These are phyloP conservation scores for Drepana arcuata DNA, from an alignment of 1,140 invertebrate species.

Conservation along the genomic window DNA sequence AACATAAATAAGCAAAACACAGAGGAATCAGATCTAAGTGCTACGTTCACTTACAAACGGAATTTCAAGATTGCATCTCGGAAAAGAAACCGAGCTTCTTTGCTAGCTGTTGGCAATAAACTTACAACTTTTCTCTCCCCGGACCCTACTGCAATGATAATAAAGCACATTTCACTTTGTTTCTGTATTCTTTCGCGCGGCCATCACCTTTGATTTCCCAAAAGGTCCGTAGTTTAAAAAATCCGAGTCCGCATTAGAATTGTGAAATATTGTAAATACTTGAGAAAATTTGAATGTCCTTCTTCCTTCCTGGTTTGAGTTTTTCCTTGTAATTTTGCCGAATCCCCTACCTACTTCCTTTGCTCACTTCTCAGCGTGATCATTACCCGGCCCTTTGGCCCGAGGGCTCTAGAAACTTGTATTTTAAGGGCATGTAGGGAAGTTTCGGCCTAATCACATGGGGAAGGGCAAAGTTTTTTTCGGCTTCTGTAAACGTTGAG, in stretches of 20 bases:
- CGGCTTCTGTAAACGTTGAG: no score
- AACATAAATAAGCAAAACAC: no score
- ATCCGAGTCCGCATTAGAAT: conserved; percentile 35
- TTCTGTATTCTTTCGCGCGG: no score
- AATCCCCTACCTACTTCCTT: conserved; percentile 13
- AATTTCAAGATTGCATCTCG: conserved; percentile 22
- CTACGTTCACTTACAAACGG: conserved; percentile 14
- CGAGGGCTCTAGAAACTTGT: conserved; percentile 13
- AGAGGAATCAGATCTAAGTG: no score
- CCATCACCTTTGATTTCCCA: conserved; percentile 50
- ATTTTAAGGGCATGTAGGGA: conserved; percentile 5
- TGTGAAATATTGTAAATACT: conserved; percentile 30
- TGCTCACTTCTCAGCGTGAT: conserved; percentile 11
- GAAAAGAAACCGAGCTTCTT: conserved; percentile 7
- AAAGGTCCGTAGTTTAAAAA: conserved; percentile 58
- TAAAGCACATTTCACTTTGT: background rate
- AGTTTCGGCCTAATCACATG: conserved; percentile 9
- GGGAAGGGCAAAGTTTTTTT: conserved; percentile 5
- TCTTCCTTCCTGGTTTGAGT: conserved; percentile 17
- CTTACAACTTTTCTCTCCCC: background rate
- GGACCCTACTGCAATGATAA: background rate
- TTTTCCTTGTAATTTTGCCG: background rate
- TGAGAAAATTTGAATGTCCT: conserved; percentile 24
- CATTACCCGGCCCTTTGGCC: conserved; percentile 14
- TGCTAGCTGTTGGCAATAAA: conserved; percentile 7